Evolutionary conservation across 2,888 invertebrate genomes (phyloP).

Genomic region (Ophion obscuratus): DNA sequence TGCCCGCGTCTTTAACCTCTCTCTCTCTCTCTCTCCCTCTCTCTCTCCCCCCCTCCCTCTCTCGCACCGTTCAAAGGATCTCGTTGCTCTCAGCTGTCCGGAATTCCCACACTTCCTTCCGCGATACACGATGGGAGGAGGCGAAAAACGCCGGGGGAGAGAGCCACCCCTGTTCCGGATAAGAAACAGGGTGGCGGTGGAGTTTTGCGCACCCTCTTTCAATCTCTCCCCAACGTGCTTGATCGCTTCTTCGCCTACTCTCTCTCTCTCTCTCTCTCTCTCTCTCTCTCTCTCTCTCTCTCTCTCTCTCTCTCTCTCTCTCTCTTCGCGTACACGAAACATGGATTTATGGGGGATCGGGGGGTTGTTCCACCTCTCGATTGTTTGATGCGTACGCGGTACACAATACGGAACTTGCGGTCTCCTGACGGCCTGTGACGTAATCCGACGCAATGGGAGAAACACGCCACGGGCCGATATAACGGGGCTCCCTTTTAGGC

Average conservation of each 20-base stretch:
- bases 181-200: conserved; percentile 70
- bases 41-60: conserved; percentile 9
- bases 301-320: conserved; percentile 21
- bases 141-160: conserved; percentile 47
- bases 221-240: conserved; percentile 48
- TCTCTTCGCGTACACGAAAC: conserved; percentile 61
- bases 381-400: conserved; percentile 70
- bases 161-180: conserved; percentile 74
- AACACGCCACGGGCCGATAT: conserved; percentile 56
- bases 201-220: conserved; percentile 67
- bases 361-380: conserved; percentile 50
- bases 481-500: conserved; percentile 70
- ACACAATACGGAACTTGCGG: conserved; percentile 45
- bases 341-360: conserved; percentile 75
- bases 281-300: conserved; percentile 35
- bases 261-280: conserved; percentile 42
- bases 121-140: conserved; percentile 39
- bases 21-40: neutral
- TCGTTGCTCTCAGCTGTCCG: conserved; percentile 74
- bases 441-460: conserved; percentile 71
- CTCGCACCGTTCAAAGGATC: conserved; percentile 44
- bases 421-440: conserved; percentile 71
- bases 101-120: conserved; percentile 79
- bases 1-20: conserved; percentile 32
- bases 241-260: conserved; percentile 41